Evolutionary conservation across 2,113 vertebrate species (phyloP).

Genomic region (Nymphicus hollandicus): DNA sequence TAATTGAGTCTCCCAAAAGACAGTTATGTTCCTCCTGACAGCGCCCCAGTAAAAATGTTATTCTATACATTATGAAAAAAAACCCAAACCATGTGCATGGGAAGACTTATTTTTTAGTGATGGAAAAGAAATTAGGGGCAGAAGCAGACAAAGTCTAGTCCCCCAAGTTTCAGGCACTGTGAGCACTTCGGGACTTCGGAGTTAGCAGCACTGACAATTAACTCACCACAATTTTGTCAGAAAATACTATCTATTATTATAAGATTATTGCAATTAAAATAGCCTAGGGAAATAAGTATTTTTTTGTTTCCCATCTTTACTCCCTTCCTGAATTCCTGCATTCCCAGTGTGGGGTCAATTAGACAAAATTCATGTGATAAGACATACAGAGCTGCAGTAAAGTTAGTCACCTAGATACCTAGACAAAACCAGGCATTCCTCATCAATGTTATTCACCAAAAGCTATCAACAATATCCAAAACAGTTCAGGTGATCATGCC

Average conservation of each 20-base stretch:
- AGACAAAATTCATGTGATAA: not conserved
- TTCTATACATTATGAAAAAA: not conserved
- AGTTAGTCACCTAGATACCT: not conserved
- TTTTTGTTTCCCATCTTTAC: not conserved
- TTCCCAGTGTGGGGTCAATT: not conserved
- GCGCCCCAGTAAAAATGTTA: not conserved
- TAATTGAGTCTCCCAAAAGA: not conserved
- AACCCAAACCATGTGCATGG: rapidly evolving
- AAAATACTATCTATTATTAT: not conserved
- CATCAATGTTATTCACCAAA: not conserved
- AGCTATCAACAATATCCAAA: not conserved
- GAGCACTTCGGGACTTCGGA: not conserved
- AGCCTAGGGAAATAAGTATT: not conserved
- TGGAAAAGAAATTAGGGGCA: not conserved
- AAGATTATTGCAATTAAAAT: not conserved
- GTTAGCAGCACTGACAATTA: not conserved
- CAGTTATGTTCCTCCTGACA: not conserved
- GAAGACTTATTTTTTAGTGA: not conserved
- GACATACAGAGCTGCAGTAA: not conserved
- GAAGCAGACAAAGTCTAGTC: not conserved
- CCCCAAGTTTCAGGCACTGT: not conserved
- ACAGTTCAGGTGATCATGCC: not conserved
- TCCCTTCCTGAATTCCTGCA: not conserved
- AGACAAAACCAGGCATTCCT: not conserved
- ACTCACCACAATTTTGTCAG: not conserved